Conservation (phyloP, 2,113 vertebrate genomes). For the Corapipo altera region DNA sequence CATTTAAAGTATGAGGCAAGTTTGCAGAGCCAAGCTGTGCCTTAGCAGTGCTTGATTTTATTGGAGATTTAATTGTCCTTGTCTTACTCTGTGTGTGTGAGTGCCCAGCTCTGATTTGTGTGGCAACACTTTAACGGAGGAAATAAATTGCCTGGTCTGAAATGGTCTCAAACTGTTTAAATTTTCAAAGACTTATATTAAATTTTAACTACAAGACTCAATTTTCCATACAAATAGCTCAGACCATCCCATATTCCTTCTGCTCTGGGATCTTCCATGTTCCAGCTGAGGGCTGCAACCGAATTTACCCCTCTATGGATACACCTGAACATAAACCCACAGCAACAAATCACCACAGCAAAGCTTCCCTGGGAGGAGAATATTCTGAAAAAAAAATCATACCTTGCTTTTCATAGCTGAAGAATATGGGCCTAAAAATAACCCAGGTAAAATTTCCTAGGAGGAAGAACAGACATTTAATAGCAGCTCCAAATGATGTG, state of each 20-base stretch:
- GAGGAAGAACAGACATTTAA: conserved; percentile 12
- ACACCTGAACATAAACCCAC: neutral
- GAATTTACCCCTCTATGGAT: neutral
- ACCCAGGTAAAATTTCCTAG: conserved; percentile 96
- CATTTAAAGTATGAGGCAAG: neutral
- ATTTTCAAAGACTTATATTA: too few species aligned
- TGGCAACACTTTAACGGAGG: neutral
- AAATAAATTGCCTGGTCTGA: neutral
- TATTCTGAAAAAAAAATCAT: conserved; percentile 24
- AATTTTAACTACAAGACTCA: neutral
- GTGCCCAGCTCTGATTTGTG: neutral
- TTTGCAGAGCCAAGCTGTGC: neutral
- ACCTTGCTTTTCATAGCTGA: conserved; percentile 99
- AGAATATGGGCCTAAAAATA: conserved; percentile 98
- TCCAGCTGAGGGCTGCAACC: neutral
- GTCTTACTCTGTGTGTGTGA: neutral
- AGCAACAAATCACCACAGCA: neutral
- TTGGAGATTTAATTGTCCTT: neutral
- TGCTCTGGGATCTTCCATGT: neutral
- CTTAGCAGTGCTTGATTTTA: neutral
- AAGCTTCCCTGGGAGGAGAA: neutral
- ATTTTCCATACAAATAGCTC: neutral
- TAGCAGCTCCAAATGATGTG: neutral
- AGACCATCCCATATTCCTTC: neutral
- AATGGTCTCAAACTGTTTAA: neutral